Evolutionary conservation across 2,888 invertebrate genomes (phyloP).

Genomic region (Pachydiplax longipennis): DNA sequence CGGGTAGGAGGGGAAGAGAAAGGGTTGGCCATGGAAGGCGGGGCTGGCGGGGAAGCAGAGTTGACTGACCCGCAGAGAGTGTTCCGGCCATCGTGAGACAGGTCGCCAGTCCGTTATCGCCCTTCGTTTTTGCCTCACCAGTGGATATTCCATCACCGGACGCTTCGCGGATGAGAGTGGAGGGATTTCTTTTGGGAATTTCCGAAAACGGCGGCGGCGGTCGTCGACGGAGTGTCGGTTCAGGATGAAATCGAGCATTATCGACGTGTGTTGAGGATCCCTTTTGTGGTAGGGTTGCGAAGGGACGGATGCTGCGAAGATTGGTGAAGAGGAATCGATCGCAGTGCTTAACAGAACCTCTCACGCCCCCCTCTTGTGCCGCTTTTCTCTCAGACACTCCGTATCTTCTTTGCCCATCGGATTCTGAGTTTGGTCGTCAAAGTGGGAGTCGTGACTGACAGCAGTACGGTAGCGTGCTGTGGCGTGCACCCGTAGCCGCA

Average conservation of each 20-base stretch:
- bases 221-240: neutral
- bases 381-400: neutral
- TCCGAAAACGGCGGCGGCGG: neutral
- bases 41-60: neutral
- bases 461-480: neutral
- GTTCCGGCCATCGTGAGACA: neutral
- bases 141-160: neutral
- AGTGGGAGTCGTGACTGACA: neutral
- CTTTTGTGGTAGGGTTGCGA: neutral
- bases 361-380: neutral
- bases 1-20: neutral
- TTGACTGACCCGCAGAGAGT: conserved; percentile 17
- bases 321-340: neutral
- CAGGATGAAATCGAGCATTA: neutral
- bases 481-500: neutral
- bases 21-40: neutral
- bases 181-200: neutral
- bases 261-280: neutral
- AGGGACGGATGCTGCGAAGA: neutral
- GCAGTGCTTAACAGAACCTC: neutral
- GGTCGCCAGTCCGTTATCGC: neutral
- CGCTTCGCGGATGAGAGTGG: neutral
- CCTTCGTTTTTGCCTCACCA: neutral
- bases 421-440: neutral
- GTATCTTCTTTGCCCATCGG: neutral